A percentile compares a stretch with the other conserved stretches of the same genome.
phyloP scores from a whole-genome alignment of 2,797 vertebrate genomes.

The Hirundo rustica region DNA sequence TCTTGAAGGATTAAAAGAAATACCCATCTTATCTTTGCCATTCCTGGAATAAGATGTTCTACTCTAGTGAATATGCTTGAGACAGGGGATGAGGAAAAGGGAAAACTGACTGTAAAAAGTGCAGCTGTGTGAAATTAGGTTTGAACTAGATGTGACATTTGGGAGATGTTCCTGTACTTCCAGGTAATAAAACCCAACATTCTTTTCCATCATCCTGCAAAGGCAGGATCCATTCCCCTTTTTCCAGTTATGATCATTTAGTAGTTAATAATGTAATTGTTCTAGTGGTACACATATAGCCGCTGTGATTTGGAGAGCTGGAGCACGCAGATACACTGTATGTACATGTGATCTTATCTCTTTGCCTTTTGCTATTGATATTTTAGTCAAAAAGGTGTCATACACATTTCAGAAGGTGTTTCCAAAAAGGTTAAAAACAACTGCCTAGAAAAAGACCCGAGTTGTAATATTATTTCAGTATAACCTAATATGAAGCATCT shows the following conservation, averaged over 20 bases:
- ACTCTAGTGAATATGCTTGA: neutral
- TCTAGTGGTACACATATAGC: neutral
- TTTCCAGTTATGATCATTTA: neutral
- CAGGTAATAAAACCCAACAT: neutral
- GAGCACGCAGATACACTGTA: neutral
- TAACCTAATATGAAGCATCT: neutral
- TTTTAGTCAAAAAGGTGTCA: neutral
- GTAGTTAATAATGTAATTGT: neutral
- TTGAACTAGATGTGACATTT: neutral
- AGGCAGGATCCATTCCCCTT: neutral
- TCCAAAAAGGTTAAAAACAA: neutral
- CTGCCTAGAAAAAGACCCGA: neutral
- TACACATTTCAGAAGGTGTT: neutral
- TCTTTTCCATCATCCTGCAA: neutral
- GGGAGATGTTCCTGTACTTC: neutral
- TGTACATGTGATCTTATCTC: neutral
- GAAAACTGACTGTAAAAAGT: neutral
- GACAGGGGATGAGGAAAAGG: neutral
- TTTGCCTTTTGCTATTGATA: neutral
- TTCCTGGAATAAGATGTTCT: neutral
- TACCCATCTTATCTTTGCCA: neutral
- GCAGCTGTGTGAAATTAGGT: neutral
- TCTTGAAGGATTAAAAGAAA: neutral
- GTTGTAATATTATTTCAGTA: neutral
- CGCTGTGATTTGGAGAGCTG: neutral